phyloP scores from a whole-genome alignment of 2,888 invertebrate species.

The Nomada flava region DNA sequence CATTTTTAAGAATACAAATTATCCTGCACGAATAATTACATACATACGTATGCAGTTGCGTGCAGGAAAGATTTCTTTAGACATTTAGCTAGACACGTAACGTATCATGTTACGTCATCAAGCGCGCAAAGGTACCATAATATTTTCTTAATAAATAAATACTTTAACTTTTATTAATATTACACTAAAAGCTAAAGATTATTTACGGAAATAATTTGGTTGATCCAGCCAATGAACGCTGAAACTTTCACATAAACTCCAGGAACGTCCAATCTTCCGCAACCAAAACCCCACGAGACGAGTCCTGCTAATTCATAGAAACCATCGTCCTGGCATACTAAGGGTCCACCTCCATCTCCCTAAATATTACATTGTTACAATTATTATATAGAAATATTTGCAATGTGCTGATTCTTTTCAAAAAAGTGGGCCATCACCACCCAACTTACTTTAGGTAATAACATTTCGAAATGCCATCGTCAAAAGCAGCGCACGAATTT shows the following conservation, averaged over 20 bases:
- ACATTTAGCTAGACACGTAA: conserved; percentile 34
- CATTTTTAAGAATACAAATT: conserved; percentile 12
- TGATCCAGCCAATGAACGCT: conserved; percentile 98
- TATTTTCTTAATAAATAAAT: conserved; percentile 64
- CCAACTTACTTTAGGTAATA: too few species aligned
- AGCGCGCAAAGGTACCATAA: conserved; percentile 61
- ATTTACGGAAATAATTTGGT: conserved; percentile 98
- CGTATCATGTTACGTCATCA: conserved; percentile 50
- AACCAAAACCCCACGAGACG: conserved; percentile 98
- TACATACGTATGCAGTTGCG: background rate
- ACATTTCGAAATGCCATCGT: too few species aligned
- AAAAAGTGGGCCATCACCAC: too few species aligned
- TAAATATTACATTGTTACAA: conserved; percentile 78
- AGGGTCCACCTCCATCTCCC: conserved; percentile 97
- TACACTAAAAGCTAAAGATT: conserved; percentile 86
- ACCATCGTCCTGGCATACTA: conserved; percentile 96
- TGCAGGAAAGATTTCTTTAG: conserved; percentile 21
- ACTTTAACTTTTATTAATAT: conserved; percentile 46
- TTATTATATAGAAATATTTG: conserved; percentile 2
- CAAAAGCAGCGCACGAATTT: too few species aligned
- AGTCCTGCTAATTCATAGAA: conserved; percentile 96
- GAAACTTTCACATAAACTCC: conserved; percentile 99
- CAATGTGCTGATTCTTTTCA: background rate
- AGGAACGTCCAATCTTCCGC: conserved; percentile 96
- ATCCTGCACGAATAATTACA: background rate